Evolutionary conservation across 2,113 vertebrate species (phyloP), one percentile per base, ranked within the genome.

Genomic region (Opisthocomus hoazin): DNA sequence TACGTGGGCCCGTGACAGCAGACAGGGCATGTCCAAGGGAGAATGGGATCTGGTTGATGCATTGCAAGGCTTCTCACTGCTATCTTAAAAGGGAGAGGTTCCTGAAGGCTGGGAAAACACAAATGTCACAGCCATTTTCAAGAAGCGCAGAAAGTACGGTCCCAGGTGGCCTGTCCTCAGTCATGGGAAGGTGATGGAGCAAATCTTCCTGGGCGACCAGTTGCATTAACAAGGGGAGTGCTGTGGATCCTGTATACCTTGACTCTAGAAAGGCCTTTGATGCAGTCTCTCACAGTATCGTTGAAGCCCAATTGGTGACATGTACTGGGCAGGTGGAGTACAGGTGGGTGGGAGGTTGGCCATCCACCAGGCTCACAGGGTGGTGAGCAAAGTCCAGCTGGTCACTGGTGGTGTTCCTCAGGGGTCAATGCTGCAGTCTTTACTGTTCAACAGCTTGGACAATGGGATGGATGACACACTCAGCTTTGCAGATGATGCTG

Each of bases 391-490:
- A 94, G 45, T 32, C 29, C 51, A 41, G 39, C 30, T 57, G 26
- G 21, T 15, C 34, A 30, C 53, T 58, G 37, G 41, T 36, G 60
- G 29, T 39, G 24, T 27, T 77, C 50, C 53, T 75, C 29, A 11
- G 46, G 23, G 34, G 15, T n/a, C 1, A 0, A 0, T 39, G 43
- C 43, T 57, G 75, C 9, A 12, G 15, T 60, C 45, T 13, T 20
- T 48, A 1, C 30, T 32, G 1, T 29, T 51, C 27, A 12, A 11
- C 63, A 48, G 50, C 57, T 30, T 17, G 56, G 36, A 7, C 36
- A 34, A 10, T 34, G 56, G 60, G 19, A 26, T 30, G 58, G 56
- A 76, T 45, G 2, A 0, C 45, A 29, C 1, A 0, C 24, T 39
- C 29, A 34, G 0, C 51, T 57, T 43, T 9, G 21, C 43, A 57